Base-by-base conservation (phyloP, 2,797 vertebrate genomes). In the Erpetoichthys calabaricus region DNA sequence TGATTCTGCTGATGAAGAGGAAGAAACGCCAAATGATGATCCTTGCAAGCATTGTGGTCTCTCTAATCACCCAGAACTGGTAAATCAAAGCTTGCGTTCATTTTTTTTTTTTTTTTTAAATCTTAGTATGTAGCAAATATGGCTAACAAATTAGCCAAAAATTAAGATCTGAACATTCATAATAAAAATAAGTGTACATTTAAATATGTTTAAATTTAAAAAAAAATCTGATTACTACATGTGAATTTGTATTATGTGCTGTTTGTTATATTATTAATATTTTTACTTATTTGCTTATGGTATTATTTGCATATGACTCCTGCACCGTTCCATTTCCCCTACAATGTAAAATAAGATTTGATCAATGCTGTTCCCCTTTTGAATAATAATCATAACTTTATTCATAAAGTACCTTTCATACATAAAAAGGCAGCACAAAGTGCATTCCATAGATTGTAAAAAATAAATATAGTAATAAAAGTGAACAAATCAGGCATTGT, bases 41-140 rank as follows among this genome's bases (percentile, higher is more conserved):
- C 92, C 95, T 0, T 99, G 96, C 82, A 91, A 89, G 67, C 96
- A 95, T 69, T 99, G 96, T 64, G 87, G 93, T 62, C 90, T 98
- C 63, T 88, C 92, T 64, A 99, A 97, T 69, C 95, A 98, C 60
- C 96, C 96, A 0, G 96, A 99, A 57, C 83, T 99, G 76, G 96
- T 97, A 72, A 62, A 85, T 59, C 65, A 10, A 3, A 8, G 1
- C 6, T n/a, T 44, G 3, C 6, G 3, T 45, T 2, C 4, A 7
- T 45, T 5, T 4, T 6, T 25, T 10, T 45, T 7, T 6, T 10
- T n/a, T 45, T 56, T n/a, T 3, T 45, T 56, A 25, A 10, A 45
- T 55, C 10, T 55, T 44, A 8, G 10, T 2, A n/a, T n/a, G n/a
- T 49, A 49, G n/a, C 7, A n/a, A 9, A 9, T 10, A 9, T 10